These are phyloP conservation scores for Aricia agestis DNA, from an alignment of 1,140 invertebrate genomes.

Conservation along the genomic window DNA sequence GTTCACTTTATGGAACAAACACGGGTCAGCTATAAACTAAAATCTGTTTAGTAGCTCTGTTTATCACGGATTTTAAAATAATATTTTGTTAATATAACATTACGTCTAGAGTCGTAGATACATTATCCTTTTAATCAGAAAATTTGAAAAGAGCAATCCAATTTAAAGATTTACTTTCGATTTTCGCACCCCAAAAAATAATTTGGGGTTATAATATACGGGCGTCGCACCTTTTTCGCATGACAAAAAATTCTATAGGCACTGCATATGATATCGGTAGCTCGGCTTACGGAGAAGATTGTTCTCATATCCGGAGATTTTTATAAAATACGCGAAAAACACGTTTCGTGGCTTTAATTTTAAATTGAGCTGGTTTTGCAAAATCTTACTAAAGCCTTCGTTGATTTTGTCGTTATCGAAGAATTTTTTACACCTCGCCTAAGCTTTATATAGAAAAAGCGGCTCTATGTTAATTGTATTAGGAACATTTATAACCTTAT, in stretches of 20 bases:
- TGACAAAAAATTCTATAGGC: slow-evolving; percentile 42
- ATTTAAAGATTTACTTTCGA: slow-evolving; percentile 14
- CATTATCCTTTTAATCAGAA: background rate
- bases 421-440: slow-evolving; percentile 46
- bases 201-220: background rate
- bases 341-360: slow-evolving; percentile 76
- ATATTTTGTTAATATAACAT: too few relatives aligned
- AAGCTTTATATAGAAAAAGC: slow-evolving; percentile 34
- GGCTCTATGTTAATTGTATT: slow-evolving; percentile 28
- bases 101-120: too few relatives aligned
- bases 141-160: background rate
- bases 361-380: slow-evolving; percentile 73
- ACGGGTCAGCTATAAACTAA: too few relatives aligned
- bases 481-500: too few relatives aligned
- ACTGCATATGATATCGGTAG: slow-evolving; percentile 50
- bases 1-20: too few relatives aligned
- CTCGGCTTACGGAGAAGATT: slow-evolving; percentile 58
- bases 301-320: slow-evolving; percentile 69
- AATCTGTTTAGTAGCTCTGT: too few relatives aligned
- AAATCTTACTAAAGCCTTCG: slow-evolving; percentile 65
- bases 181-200: background rate
- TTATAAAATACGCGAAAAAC: slow-evolving; percentile 75
- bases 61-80: too few relatives aligned
- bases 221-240: background rate
- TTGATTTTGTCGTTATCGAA: slow-evolving; percentile 53